Conservation (phyloP, 2,797 vertebrate genomes). For the Molossus alvarezi region DNA sequence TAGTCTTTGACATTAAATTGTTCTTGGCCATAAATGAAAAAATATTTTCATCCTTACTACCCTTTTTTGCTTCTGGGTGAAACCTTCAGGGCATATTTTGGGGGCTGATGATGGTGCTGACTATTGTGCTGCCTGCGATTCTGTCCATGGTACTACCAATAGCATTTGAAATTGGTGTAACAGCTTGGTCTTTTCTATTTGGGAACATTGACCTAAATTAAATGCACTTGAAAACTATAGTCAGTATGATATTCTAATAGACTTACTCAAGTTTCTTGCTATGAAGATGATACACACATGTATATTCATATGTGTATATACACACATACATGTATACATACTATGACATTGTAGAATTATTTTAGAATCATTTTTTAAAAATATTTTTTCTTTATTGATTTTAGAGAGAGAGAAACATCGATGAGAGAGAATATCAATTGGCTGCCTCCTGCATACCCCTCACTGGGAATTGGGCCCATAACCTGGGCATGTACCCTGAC, state of each 20-base stretch:
- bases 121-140: not conserved
- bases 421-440: no score
- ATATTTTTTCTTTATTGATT: no score
- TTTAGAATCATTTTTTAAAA: no score
- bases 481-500: no score
- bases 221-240: constrained; percentile 48
- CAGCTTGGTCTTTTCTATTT: constrained; percentile 16
- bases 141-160: constrained; percentile 72
- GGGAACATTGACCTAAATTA: constrained; percentile 38
- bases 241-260: constrained; percentile 22
- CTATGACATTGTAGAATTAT: no score
- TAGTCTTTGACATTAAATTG: constrained; percentile 29
- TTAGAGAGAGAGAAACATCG: no score
- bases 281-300: not conserved
- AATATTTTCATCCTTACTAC: not conserved
- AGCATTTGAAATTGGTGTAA: not conserved
- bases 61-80: not conserved
- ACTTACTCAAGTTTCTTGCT: not conserved
- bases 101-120: not conserved
- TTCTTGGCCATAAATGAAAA: constrained; percentile 1
- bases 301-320: not conserved
- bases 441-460: no score
- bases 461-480: not conserved
- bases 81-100: not conserved
- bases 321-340: no score